Conservation (phyloP, 2,113 vertebrate species). For the Stegastes partitus region DNA sequence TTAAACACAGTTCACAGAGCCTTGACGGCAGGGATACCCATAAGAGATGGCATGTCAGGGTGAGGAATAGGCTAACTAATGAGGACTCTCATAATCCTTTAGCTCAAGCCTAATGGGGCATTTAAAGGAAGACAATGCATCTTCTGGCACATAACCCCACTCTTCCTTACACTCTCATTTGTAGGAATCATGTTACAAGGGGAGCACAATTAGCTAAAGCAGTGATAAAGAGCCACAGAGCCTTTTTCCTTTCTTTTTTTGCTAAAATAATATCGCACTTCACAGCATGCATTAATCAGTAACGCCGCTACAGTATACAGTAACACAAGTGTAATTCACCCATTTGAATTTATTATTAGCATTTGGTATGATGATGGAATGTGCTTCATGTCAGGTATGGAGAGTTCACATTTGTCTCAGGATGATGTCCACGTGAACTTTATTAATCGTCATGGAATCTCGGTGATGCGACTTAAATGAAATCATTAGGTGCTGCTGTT, state of each 20-base stretch:
- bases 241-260: slow-evolving; percentile 26
- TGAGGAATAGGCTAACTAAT: slow-evolving; percentile 84
- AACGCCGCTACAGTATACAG: slow-evolving; percentile 9
- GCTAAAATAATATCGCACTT: slow-evolving; percentile 65
- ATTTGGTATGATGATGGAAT: slow-evolving; percentile 2
- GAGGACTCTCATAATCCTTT: slow-evolving; percentile 85
- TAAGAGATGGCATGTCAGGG: slow-evolving; percentile 80
- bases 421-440: slow-evolving; percentile 3
- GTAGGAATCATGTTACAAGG: slow-evolving; percentile 81
- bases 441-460: slow-evolving; percentile 13
- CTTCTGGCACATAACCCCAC: slow-evolving; percentile 79
- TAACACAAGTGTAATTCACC: slow-evolving; percentile 34
- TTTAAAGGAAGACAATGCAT: slow-evolving; percentile 86
- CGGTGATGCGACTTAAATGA: not conserved
- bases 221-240: slow-evolving; percentile 68
- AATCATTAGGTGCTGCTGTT: slow-evolving; percentile 7
- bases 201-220: slow-evolving; percentile 80
- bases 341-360: slow-evolving; percentile 33
- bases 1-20: slow-evolving; percentile 75
- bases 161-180: slow-evolving; percentile 80
- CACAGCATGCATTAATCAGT: slow-evolving; percentile 62
- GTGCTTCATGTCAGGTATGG: not conserved
- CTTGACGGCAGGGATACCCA: slow-evolving; percentile 68
- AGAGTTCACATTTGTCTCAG: not conserved
- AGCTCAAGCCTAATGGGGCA: slow-evolving; percentile 85